Conservation (phyloP, 1,140 invertebrate genomes). For the Temnothorax curvispinosus region DNA sequence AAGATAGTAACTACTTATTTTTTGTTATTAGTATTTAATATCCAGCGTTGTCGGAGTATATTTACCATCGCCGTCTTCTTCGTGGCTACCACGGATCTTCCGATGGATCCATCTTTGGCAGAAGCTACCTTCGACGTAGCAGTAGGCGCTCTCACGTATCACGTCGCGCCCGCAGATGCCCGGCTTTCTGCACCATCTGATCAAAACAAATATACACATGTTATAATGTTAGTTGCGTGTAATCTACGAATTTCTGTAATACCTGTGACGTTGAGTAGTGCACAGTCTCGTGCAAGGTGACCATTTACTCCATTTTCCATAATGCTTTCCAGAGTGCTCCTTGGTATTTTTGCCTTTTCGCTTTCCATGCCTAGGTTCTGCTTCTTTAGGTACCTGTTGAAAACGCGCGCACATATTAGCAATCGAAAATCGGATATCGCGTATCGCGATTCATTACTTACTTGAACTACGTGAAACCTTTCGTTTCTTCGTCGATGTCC, state of each 20-base stretch:
- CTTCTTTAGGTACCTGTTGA: constrained; percentile 75
- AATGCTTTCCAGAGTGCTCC: constrained; percentile 79
- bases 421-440: not conserved
- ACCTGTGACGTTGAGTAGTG: constrained; percentile 87
- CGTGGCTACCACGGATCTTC: constrained; percentile 85
- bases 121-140: constrained; percentile 92
- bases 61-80: constrained; percentile 78
- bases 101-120: constrained; percentile 91
- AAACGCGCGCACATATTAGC: not conserved
- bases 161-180: constrained; percentile 91
- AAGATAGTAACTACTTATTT: not conserved
- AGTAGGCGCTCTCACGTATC: constrained; percentile 93
- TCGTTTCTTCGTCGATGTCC: constrained; percentile 71
- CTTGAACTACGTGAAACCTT: constrained; percentile 80
- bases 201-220: constrained; percentile 4
- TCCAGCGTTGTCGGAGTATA: not conserved
- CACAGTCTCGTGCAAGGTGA: constrained; percentile 87
- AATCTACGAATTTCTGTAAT: constrained; percentile 12
- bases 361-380: constrained; percentile 78
- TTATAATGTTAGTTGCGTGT: not conserved
- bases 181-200: constrained; percentile 91
- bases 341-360: constrained; percentile 74
- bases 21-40: not conserved
- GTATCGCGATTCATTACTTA: constrained; percentile 37
- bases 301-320: constrained; percentile 89